These are phyloP conservation scores for Arion vulgaris DNA, from an alignment of 1,140 invertebrate genomes.

Conservation along the genomic window DNA sequence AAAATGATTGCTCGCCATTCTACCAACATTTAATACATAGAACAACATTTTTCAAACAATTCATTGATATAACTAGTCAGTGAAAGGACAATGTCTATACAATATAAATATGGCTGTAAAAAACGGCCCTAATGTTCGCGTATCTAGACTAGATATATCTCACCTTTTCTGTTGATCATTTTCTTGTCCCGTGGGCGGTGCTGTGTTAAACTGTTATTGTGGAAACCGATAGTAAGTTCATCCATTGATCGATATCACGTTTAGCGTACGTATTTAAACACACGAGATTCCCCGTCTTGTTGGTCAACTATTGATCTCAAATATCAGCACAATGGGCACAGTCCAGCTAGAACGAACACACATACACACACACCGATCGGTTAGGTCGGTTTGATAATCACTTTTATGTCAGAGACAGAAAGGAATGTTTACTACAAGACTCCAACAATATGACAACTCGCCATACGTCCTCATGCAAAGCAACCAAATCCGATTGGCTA, in stretches of 20 bases:
- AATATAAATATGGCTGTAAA: too few species aligned
- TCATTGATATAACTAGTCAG: too few species aligned
- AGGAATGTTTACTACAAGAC: constrained; percentile 10
- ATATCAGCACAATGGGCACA: not conserved
- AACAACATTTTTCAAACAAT: too few species aligned
- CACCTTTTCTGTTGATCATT: not conserved
- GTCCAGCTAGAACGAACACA: not conserved
- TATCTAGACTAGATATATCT: too few species aligned
- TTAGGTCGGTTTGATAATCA: not conserved
- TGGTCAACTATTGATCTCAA: not conserved
- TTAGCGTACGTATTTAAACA: not conserved
- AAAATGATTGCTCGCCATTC: too few species aligned
- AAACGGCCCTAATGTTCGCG: not conserved
- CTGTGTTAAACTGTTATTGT: not conserved
- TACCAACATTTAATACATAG: too few species aligned
- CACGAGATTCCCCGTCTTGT: not conserved
- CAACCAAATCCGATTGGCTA: constrained; percentile 45
- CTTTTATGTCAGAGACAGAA: not conserved
- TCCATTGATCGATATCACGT: not conserved
- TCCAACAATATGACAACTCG: constrained; percentile 29
- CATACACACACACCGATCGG: too few species aligned
- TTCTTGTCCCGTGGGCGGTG: not conserved
- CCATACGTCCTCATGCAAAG: not conserved
- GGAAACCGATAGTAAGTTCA: not conserved
- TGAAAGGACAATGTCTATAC: too few species aligned